Evolutionary conservation across 2,888 invertebrate species (phyloP).

Genomic region (Eupithecia subumbrata): DNA sequence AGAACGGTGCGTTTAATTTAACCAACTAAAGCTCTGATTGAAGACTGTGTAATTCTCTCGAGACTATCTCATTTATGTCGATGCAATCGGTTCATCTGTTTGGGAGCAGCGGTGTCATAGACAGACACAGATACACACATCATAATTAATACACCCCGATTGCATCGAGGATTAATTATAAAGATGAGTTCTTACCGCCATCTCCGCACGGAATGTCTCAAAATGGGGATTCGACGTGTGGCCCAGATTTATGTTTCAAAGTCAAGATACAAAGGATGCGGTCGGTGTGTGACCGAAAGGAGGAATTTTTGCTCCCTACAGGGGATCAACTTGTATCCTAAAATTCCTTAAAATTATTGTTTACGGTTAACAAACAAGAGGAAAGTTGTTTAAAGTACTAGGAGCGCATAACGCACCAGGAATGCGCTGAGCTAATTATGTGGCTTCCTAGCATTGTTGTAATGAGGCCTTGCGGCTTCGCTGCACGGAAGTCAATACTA

Average conservation of each 20-base stretch:
- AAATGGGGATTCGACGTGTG: background rate
- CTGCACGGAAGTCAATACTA: conserved; percentile 1
- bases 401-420: conserved; percentile 18
- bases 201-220: too few relatives aligned
- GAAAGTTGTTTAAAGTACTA: conserved; percentile 1
- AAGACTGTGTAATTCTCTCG: background rate
- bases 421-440: conserved; percentile 30
- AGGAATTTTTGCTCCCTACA: background rate
- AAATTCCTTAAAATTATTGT: background rate
- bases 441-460: conserved; percentile 33
- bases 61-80: background rate
- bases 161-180: too few relatives aligned
- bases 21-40: background rate
- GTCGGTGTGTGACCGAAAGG: background rate
- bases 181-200: too few relatives aligned
- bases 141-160: too few relatives aligned
- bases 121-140: background rate
- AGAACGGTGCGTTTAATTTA: background rate
- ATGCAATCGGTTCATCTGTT: background rate
- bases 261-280: too few relatives aligned
- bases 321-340: background rate
- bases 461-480: conserved; percentile 18
- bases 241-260: background rate
- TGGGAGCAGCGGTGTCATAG: too few relatives aligned
- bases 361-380: background rate